These are phyloP conservation scores for Oscheius sp. DNA, from an alignment of 1,140 invertebrate species.

Conservation along the genomic window DNA sequence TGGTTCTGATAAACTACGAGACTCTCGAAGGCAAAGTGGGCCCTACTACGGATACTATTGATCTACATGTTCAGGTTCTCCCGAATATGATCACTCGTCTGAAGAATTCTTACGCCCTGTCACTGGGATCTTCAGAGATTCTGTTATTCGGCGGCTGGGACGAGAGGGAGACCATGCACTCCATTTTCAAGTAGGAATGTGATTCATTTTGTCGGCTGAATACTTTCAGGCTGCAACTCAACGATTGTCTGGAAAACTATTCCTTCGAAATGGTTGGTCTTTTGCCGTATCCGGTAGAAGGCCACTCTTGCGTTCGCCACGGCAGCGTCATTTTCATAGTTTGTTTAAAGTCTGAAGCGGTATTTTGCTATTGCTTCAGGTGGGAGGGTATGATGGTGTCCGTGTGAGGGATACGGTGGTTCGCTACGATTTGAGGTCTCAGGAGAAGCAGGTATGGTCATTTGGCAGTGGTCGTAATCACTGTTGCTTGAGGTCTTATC, in stretches of 20 bases:
- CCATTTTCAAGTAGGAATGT: neutral
- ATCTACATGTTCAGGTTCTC: neutral
- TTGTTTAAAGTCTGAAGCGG: neutral
- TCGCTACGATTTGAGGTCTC: neutral
- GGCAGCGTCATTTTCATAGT: neutral
- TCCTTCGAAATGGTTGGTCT: neutral
- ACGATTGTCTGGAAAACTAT: neutral
- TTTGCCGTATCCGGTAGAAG: neutral
- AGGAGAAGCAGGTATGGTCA: neutral
- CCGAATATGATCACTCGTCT: neutral
- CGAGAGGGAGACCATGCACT: neutral
- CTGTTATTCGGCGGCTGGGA: conserved; percentile 1
- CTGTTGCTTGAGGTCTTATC: neutral
- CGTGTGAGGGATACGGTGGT: neutral
- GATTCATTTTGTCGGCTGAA: neutral
- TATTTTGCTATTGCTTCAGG: neutral
- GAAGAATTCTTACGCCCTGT: neutral
- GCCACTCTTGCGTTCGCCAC: neutral
- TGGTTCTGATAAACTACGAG: neutral
- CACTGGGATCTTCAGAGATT: neutral
- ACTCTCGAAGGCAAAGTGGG: neutral
- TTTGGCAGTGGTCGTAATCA: too few species aligned
- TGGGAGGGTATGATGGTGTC: neutral
- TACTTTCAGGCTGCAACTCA: neutral
- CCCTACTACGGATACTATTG: neutral